phyloP scores from a whole-genome alignment of 2,888 invertebrate species.

The Nemotelus nigrinus region DNA sequence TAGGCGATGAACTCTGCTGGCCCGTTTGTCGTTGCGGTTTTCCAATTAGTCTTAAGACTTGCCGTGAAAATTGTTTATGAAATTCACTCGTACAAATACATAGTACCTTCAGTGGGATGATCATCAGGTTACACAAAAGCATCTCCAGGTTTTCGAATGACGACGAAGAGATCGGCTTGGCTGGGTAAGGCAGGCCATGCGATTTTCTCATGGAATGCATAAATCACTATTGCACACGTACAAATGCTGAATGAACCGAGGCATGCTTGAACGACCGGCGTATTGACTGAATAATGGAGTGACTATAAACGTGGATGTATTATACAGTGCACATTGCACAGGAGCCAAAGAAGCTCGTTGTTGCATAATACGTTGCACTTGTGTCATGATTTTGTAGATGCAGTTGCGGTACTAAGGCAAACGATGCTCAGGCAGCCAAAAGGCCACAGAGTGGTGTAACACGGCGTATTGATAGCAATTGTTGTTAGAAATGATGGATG shows the following conservation, averaged over 20 bases:
- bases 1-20: constrained; percentile 29
- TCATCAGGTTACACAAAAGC: too few relatives aligned
- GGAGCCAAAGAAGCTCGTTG: not conserved
- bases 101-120: too few relatives aligned
- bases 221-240: not conserved
- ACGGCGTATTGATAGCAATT: constrained; percentile 19
- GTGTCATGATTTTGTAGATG: constrained; percentile 40
- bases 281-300: not conserved
- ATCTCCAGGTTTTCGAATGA: too few relatives aligned
- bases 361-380: constrained; percentile 37
- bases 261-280: too few relatives aligned
- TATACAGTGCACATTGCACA: not conserved
- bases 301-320: too few relatives aligned
- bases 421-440: not conserved
- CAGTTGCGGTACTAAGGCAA: not conserved
- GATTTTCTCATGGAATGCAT: constrained; percentile 21
- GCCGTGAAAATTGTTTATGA: constrained; percentile 29
- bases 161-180: not conserved
- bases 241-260: too few relatives aligned
- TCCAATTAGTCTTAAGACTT: constrained; percentile 9
- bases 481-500: constrained; percentile 11
- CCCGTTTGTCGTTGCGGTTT: constrained; percentile 4
- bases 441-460: not conserved
- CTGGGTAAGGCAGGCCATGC: not conserved
- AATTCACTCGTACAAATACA: not conserved